Evolutionary conservation across 2,888 invertebrate species (phyloP), one percentile per base, ranked within the genome.

Genomic region (Scotopteryx bipunctaria): DNA sequence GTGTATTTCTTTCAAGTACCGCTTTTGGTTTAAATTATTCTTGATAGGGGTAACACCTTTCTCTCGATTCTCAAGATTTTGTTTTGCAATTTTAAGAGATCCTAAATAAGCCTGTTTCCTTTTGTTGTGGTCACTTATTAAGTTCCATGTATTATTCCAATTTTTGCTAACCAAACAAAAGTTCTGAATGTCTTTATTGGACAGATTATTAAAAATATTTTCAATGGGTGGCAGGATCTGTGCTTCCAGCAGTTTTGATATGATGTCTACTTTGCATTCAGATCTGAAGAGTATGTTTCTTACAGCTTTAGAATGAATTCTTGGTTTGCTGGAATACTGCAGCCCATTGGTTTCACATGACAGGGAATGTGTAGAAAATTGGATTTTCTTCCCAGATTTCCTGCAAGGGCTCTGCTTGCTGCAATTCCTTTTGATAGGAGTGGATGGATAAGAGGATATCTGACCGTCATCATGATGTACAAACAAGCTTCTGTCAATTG

Each of bases 401-500:
- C 67, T 76, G 40, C 79, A 76, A 1, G 85, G 81, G 47, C 79
- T 83, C 45, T 74, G 61, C 48, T 73, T 81, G 60, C 83, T 82
- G 61, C 86, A 85, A 60, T 76, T 83, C 51, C 67, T 81, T 60
- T 90, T 90, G 15, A 88, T 72, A 53, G 89, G 89, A 63, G 89
- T 90, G 33, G 82, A 76, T 50, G 89, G 89, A 59, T 83, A 84
- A 35, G 79, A 67, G 32, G 70, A 56, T 43, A 77, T 66, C 50
- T 72, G 64, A 8, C 71, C 71, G 56, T 71, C 63, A 43, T 70
- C 71, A 67, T 67, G 40, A 15, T 44, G 52, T 32, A 57, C 42
- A 38, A 44, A 54, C 25, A 71, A 55, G 33, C 56, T 66, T 55
- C 59, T 69, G 27, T 46, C 59, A 37, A 55, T 59, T 25, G 55